Evolutionary conservation across 2,888 invertebrate genomes (phyloP).

Genomic region (Taenaris catops): DNA sequence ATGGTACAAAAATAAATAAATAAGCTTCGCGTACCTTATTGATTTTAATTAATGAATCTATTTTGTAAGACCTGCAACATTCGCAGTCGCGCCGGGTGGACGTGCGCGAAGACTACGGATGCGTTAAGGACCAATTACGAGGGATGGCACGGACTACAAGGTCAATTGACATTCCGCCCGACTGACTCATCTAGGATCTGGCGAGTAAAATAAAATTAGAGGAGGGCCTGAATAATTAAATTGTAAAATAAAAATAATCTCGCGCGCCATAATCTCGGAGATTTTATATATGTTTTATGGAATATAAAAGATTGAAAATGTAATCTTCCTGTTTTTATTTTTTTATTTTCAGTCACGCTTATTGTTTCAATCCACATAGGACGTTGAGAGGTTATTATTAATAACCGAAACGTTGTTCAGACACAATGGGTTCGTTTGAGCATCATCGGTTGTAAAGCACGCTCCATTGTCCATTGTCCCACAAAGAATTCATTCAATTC

Average conservation of each 20-base stretch:
- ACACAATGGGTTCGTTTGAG: constrained; percentile 32
- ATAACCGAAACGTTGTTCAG: constrained; percentile 25
- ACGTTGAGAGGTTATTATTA: constrained; percentile 19
- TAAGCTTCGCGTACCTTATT: too few species aligned
- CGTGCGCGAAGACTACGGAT: too few species aligned
- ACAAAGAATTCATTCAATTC: constrained; percentile 58
- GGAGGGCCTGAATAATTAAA: constrained; percentile 19
- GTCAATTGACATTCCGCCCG: constrained; percentile 43
- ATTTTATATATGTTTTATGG: too few species aligned
- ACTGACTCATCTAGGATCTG: constrained; percentile 33
- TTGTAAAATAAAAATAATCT: constrained; percentile 15
- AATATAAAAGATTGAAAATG: too few species aligned
- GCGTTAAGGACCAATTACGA: constrained; percentile 65
- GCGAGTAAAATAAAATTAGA: constrained; percentile 22
- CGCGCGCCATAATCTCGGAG: constrained; percentile 7
- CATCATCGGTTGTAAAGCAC: constrained; percentile 30
- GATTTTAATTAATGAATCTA: too few species aligned
- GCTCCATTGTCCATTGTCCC: constrained; percentile 64
- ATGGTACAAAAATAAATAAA: too few species aligned
- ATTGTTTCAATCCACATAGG: constrained; percentile 8
- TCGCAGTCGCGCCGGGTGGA: too few species aligned
- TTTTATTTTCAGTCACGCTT: too few species aligned
- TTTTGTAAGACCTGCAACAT: constrained; percentile 56
- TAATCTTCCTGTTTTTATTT: too few species aligned
- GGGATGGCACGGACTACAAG: constrained; percentile 53